Evolutionary conservation across 2,797 vertebrate species (phyloP).

Genomic region (Scolopax bukidnonensis): DNA sequence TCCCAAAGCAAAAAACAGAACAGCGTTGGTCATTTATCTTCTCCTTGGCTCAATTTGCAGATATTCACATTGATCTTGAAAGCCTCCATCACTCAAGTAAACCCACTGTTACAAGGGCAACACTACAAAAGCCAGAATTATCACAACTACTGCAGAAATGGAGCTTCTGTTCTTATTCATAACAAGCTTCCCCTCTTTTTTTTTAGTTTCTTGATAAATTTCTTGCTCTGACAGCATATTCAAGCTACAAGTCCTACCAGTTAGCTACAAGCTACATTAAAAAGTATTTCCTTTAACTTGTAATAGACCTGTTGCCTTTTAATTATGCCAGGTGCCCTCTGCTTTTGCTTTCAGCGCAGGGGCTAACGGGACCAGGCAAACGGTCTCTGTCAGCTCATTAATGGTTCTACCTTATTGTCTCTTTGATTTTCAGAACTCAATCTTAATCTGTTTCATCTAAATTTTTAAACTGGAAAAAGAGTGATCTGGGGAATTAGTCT

Average conservation of each 20-base stretch:
- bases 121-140: not conserved
- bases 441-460: constrained; percentile 56
- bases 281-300: not conserved
- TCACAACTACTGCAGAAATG: not conserved
- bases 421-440: constrained; percentile 55
- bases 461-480: constrained; percentile 43
- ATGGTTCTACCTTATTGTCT: not conserved
- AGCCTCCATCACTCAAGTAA: not conserved
- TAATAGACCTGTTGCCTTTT: constrained; percentile 31
- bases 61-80: not conserved
- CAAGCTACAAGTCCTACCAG: not conserved
- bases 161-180: not conserved
- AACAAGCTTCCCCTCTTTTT: not conserved
- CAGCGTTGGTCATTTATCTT: not conserved
- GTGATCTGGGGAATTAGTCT: constrained; percentile 56
- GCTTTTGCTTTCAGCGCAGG: not conserved
- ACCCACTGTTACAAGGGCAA: not conserved
- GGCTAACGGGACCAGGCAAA: not conserved
- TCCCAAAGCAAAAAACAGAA: not conserved
- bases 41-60: not conserved
- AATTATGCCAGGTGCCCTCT: not conserved
- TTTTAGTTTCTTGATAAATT: not conserved
- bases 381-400: not conserved
- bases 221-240: constrained; percentile 14
- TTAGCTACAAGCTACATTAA: not conserved